Evolutionary conservation across 1,140 invertebrate genomes (phyloP), one percentile per base, ranked within the genome.

Genomic region (Ceratoteleas bidentatus): DNA sequence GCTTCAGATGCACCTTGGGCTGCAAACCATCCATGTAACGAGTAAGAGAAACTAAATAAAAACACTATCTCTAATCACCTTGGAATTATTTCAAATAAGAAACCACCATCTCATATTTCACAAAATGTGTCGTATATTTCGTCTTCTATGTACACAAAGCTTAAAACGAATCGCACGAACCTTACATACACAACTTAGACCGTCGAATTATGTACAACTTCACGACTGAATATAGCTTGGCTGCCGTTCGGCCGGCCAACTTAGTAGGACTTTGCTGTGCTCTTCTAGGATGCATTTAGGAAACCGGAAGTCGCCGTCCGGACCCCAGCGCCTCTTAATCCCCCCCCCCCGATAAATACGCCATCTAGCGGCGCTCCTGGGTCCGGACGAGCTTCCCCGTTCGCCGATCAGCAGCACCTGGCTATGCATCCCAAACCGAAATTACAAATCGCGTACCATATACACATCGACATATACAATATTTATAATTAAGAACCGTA

Each of bases 161-260:
- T 76, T 76, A 68, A 73, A 68, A 73, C 66, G 54, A 54, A 57
- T 68, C 66, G 47, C 56, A 52, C 47, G 36, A 73, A 77, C 62
- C 68, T 72, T 77, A 68, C 64, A 77, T 85, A 85, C 84, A 86
- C 83, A 81, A 86, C 75, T 87, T 85, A 85, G 80, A 84, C 75
- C 82, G 86, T 83, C 61, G 64, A 87, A 81, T 84, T 89, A 89
- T 89, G 76, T 88, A 89, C 86, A 89, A 74, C 4, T 38, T 68
- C 45, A 56, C 56, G 57, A 61, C 16, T 50, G 61, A 50, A n/a
- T n/a, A 73, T 78, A 56, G 60, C 38, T 61, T 60, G 64, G 47
- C 56, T 47, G 15, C 33, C 52, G 50, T 49, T 32, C 53, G 49
- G 34, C 32, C 50, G 40, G 54, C 50, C 36, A 79, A 79, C 77